These are phyloP conservation scores for Tragelaphus oryx DNA, from an alignment of 2,797 vertebrate species.

Conservation along the genomic window DNA sequence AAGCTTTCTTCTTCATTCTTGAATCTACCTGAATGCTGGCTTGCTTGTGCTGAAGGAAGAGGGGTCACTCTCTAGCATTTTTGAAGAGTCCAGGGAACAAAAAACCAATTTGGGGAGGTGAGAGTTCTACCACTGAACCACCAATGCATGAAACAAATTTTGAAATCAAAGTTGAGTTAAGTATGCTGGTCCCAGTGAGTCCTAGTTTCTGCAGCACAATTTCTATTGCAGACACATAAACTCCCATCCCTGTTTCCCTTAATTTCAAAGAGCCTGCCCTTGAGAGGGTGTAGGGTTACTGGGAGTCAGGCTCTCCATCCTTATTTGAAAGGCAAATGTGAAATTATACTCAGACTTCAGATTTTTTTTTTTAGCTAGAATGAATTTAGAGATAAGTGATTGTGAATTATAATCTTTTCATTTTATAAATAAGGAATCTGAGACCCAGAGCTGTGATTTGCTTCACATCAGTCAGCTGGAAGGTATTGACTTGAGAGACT, in stretches of 20 bases:
- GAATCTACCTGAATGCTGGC: neutral
- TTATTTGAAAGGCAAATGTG: slow-evolving; percentile 35
- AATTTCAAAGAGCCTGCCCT: neutral
- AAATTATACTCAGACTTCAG: slow-evolving; percentile 10
- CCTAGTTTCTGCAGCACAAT: neutral
- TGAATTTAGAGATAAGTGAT: neutral
- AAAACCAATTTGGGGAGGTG: neutral
- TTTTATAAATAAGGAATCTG: slow-evolving; percentile 8
- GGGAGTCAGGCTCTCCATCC: neutral
- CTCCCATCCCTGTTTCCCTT: neutral
- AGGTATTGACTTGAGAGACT: neutral
- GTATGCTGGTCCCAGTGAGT: neutral
- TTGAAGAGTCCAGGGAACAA: neutral
- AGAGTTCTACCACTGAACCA: neutral
- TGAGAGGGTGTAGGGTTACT: neutral
- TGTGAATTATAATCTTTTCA: slow-evolving; percentile 24
- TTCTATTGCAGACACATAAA: neutral
- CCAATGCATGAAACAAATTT: neutral
- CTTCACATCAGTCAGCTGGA: neutral
- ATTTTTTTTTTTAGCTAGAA: neutral
- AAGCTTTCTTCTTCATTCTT: neutral
- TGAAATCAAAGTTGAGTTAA: neutral
- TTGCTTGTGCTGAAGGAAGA: neutral
- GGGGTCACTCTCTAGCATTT: neutral
- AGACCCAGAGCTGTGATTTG: neutral